Evolutionary conservation across 2,888 invertebrate genomes (phyloP), one percentile per base, ranked within the genome.

Genomic region (Seladonia tumulorum): DNA sequence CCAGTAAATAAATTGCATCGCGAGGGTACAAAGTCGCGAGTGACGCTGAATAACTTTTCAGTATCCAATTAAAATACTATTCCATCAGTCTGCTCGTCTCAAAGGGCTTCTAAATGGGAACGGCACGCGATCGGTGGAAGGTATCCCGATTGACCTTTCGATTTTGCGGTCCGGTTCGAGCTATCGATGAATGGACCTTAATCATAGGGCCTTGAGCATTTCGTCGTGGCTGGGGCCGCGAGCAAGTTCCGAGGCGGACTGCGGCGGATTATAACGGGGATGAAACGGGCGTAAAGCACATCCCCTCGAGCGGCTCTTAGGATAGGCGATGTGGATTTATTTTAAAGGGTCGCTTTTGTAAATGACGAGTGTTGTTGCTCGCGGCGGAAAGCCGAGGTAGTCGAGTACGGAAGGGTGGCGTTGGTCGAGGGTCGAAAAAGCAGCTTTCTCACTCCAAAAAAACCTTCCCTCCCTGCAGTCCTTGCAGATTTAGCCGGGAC

Each of bases 181-280:
- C 91, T 76, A 79, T 76, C 90, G 86, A 82, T 92, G 93, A 93
- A 93, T 92, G 88, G 90, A 88, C 89, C 91, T 92, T 93, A 92
- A 93, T 93, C 91, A 93, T 81, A 88, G 84, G 49, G 79, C 85
- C 70, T 81, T 81, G 85, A 74, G 83, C 79, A 81, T 81, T 88
- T 89, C 82, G 83, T 75, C 83, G 76, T 83, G 68, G 70, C 78
- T 82, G 29, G 53, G 49, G 47, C 73, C 78, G 79, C 53, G 80
- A 83, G 66, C 53, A 45, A 75, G 68, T 49, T 57, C 12, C 60
- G 35, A 35, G 78, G 78, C 70, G 73, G 35, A 76, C 84, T 47
- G 60, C 35, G 63, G 63, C 79, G 88, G 88, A 90, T 90, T 90
- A 90, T 83, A 83, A 72, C 72, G 73, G 77, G 85, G 85, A 49